Base-by-base conservation (phyloP, 2,888 invertebrate species). In the Yponomeuta evonymella region DNA sequence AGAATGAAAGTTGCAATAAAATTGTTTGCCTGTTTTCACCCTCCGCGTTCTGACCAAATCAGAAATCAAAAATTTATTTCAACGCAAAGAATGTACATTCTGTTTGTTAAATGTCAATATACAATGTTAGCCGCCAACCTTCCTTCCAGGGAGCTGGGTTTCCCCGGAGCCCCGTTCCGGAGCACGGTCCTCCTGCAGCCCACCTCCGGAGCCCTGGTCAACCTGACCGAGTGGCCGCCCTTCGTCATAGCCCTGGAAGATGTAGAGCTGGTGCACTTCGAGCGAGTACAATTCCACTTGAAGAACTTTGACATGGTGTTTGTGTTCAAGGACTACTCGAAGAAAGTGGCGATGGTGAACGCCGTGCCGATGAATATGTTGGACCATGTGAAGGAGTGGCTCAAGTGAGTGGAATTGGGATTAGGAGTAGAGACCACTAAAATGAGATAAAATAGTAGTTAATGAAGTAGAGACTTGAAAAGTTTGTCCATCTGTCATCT, bases 271-370 rank as follows among this genome's bases (percentile, higher is more conserved):
- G 98, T 99, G 0, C 99, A 99, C 87, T 99, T 99, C 88, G 99
- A 99, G 90, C 94, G 99, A 86, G 99, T 99, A 15, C 98, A 98
- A 86, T 99, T 99, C 87, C 98, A 99, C 82, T 93, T 99, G 78
- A 98, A 99, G 90, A 99, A 99, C 91, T 99, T 99, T 87, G 99
- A 99, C 87, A 99, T 99, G 98, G 98, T 99, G 74, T 99, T 99
- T 83, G 97, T 99, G 70, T 99, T 99, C 86, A 99, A 99, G 88
- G 99, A 99, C 88, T 99, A 99, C 85, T 94, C 95, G 70, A 95
- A 96, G 79, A 99, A 99, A 88, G 96, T 97, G 0, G 96, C 98
- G 0, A 98, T 98, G 97, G 97, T 99, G 2, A 99, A 98, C 84
- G 98, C 99, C n/a, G 98, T 99, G 82, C 99, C 99, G 0, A 99